Conservation (phyloP, 2,113 vertebrate genomes). For the Alectura lathami region DNA sequence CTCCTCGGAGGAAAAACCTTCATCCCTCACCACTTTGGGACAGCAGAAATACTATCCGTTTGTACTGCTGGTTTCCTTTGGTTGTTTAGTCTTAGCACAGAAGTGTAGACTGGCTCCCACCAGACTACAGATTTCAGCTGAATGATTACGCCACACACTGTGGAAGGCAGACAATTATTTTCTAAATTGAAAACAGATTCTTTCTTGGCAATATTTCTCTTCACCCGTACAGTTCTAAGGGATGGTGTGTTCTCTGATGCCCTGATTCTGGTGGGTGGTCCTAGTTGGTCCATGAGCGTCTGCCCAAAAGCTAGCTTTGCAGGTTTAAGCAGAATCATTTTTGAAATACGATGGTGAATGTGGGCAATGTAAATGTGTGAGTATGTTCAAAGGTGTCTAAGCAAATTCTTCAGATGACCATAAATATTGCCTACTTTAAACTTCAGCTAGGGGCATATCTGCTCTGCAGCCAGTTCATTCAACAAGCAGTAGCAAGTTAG, state of each 20-base stretch:
- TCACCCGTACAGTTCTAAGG: conserved; percentile 16
- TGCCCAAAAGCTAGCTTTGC: neutral
- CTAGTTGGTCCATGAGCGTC: neutral
- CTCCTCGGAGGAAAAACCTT: conserved; percentile 3
- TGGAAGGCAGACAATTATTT: conserved; percentile 18
- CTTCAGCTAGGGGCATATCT: neutral
- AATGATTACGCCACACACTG: conserved; percentile 11
- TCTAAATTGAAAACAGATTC: conserved; percentile 53
- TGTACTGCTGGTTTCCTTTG: conserved; percentile 3
- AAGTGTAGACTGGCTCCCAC: neutral
- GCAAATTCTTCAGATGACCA: neutral
- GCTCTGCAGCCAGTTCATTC: neutral
- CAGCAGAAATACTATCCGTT: conserved; percentile 7
- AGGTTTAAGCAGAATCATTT: neutral
- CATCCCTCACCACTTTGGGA: neutral
- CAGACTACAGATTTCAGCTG: conserved; percentile 13
- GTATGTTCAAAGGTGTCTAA: neutral
- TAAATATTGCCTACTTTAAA: neutral
- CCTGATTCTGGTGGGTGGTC: conserved; percentile 31
- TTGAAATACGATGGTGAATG: neutral
- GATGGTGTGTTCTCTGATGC: neutral
- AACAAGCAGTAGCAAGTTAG: neutral
- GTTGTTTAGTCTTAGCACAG: conserved; percentile 15
- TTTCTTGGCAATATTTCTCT: conserved; percentile 32
- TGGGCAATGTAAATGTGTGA: neutral